A percentile compares a stretch with the other conserved stretches of the same genome.
These are phyloP conservation scores for Neosilurus hyrtlii DNA, from an alignment of 2,797 vertebrate genomes.

Conservation along the genomic window DNA sequence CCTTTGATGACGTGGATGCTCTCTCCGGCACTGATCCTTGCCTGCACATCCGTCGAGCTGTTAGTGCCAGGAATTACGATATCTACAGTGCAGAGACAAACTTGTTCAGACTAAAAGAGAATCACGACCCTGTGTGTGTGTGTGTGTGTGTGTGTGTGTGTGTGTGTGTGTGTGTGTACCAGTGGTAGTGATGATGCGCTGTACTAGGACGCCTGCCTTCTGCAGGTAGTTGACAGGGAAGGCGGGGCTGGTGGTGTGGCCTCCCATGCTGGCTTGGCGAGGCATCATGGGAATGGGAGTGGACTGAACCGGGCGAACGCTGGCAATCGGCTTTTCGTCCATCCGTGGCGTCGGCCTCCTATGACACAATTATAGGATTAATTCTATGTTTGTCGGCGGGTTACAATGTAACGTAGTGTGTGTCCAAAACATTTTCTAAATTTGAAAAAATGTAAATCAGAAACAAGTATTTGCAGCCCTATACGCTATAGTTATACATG, in stretches of 20 bases:
- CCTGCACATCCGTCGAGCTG: slow-evolving; percentile 92
- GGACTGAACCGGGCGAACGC: slow-evolving; percentile 93
- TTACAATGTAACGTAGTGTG: background rate
- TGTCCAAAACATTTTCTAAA: background rate
- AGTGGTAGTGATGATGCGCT: slow-evolving; percentile 96
- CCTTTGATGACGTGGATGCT: slow-evolving; percentile 96
- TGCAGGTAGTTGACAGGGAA: slow-evolving; percentile 96
- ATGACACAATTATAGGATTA: slow-evolving; percentile 9
- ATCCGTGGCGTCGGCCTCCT: slow-evolving; percentile 86
- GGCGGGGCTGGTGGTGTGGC: slow-evolving; percentile 80
- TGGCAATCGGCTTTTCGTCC: slow-evolving; percentile 95
- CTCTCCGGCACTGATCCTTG: slow-evolving; percentile 93
- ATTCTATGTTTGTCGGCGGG: background rate
- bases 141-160: background rate
- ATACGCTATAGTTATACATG: background rate
- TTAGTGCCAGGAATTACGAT: slow-evolving; percentile 97
- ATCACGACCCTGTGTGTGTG: background rate
- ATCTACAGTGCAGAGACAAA: slow-evolving; percentile 71
- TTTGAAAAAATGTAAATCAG: background rate
- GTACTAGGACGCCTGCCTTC: slow-evolving; percentile 93
- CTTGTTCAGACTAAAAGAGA: background rate
- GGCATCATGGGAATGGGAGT: slow-evolving; percentile 99
- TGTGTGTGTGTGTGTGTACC: slow-evolving; percentile 67
- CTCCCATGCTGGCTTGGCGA: slow-evolving; percentile 83
- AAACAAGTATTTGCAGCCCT: background rate